phyloP scores from a whole-genome alignment of 2,888 invertebrate genomes.

The Polyploca ridens region DNA sequence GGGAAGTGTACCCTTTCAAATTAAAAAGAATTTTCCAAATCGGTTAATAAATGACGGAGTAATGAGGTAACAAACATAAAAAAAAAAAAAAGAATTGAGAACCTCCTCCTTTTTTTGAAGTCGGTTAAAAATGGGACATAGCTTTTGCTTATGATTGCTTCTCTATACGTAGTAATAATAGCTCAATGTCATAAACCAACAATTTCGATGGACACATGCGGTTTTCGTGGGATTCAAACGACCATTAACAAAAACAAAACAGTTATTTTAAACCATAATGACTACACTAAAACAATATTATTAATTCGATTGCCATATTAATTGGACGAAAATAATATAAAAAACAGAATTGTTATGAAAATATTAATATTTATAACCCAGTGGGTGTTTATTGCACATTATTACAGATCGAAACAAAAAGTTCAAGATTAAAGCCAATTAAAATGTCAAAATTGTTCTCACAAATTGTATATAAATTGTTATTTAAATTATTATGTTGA shows the following conservation, averaged over 20 bases:
- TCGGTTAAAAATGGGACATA: too few relatives aligned
- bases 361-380: background rate
- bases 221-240: constrained; percentile 1
- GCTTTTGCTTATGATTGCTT: too few relatives aligned
- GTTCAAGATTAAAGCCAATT: constrained; percentile 5
- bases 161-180: too few relatives aligned
- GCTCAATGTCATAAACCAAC: too few relatives aligned
- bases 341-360: constrained; percentile 1
- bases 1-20: too few relatives aligned
- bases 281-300: constrained; percentile 5
- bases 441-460: constrained; percentile 9
- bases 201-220: background rate
- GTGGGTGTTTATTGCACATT: constrained; percentile 6
- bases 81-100: too few relatives aligned
- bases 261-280: constrained; percentile 3
- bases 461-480: constrained; percentile 8
- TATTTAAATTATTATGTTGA: constrained; percentile 9
- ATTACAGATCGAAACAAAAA: background rate
- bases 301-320: constrained; percentile 9
- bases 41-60: too few relatives aligned
- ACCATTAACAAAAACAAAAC: constrained; percentile 8
- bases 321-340: constrained; percentile 6
- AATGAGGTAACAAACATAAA: too few relatives aligned
- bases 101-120: too few relatives aligned
- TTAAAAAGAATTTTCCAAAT: too few relatives aligned